Base-by-base conservation (phyloP, 2,113 vertebrate genomes). In the Phylloscopus whistleri region DNA sequence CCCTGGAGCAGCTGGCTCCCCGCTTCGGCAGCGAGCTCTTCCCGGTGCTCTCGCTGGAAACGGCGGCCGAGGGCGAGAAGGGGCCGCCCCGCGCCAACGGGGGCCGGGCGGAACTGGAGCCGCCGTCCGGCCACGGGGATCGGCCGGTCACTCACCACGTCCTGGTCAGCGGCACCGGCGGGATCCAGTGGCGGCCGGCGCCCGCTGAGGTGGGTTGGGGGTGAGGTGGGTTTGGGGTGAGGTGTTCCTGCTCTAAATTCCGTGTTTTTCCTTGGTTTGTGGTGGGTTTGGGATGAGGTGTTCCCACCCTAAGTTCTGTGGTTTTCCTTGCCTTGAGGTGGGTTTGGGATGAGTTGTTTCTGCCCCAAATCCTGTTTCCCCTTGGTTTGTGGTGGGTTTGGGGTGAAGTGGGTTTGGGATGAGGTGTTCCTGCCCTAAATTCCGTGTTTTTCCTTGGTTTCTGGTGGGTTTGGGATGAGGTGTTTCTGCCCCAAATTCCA, bases 1-100 rank as follows among this genome's bases (percentile, higher is more conserved):
- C 99, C 0, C 94, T 99, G 7, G 99, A 99, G 89, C 98, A 97
- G 30, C 95, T 99, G 66, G 98, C 98, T 0, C 98, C 98, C 0
- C 41, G 84, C 13, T 99, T 99, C 2, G 99, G 99, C 2, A 68
- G 84, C 0, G 99, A 99, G 95, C 60, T 92, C 1, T 98, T 99
- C 60, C 52, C 87, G 0, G 98, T 96, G 3, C 83, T 96, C 5
- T 84, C 90, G 30, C 77, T 99, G 94, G 95, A 98, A 2, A 53
- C 98, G 12, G 94, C 90, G 10, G 37, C 96, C 0, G 98, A 98
- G 13, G 98, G 97, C 0, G 97, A 97, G 6, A 91, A 93, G 30
- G 88, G 83, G 28, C 96, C 6, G 44, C 44, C 18, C 44, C 20
- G 44, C 4, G 43, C 17, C 43, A 44, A 44, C 43, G 88, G 94